Percentiles rank a stretch among this genome's conserved stretches.
Conservation (phyloP, 2,113 vertebrate species). For the Connochaetes taurinus region DNA sequence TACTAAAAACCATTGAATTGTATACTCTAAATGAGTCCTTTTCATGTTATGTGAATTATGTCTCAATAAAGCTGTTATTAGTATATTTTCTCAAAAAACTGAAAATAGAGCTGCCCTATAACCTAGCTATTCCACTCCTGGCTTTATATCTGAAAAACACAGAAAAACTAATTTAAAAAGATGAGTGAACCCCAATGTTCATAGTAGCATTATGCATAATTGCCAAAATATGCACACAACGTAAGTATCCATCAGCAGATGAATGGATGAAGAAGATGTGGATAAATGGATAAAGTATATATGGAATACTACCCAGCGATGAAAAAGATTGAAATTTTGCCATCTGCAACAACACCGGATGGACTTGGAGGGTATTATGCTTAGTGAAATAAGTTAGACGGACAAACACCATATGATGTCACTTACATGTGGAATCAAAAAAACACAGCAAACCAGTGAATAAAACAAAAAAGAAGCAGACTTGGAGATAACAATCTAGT, state of each 20-base stretch:
- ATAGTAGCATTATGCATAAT: background rate
- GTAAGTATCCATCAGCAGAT: background rate
- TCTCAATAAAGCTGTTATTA: background rate
- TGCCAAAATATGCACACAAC: background rate
- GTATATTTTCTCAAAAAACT: background rate
- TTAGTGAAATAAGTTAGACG: background rate
- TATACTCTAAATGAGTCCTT: fast-evolving
- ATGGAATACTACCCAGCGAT: background rate
- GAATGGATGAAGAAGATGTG: background rate
- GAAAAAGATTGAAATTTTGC: background rate
- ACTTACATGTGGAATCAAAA: background rate
- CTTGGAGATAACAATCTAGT: background rate
- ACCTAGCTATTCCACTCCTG: background rate
- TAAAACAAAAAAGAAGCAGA: background rate
- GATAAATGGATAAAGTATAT: background rate
- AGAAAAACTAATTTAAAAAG: background rate
- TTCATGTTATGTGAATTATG: fast-evolving
- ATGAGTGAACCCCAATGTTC: background rate
- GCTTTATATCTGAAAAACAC: background rate
- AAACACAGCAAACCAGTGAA: background rate
- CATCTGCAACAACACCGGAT: background rate
- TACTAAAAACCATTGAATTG: fast-evolving
- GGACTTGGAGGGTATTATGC: background rate
- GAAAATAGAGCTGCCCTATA: background rate
- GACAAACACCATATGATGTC: background rate